Conservation (phyloP, 2,888 invertebrate species). For the Polydrusus pterygomalis region DNA sequence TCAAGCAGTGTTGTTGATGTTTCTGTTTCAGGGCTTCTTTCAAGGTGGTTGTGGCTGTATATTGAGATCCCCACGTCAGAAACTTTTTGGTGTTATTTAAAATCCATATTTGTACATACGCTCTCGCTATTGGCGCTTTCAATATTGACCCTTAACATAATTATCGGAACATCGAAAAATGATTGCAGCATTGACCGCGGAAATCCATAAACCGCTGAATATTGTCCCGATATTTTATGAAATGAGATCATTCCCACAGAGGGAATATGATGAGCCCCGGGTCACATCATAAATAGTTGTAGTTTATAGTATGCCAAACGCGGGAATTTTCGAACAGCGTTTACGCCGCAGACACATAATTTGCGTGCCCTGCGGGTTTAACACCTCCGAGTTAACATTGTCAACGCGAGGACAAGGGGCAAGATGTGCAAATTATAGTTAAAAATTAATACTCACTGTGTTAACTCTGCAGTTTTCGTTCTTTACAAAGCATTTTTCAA, state of each 20-base stretch:
- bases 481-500: no score
- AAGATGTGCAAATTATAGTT: no score
- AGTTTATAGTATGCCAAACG: slow-evolving; percentile 17
- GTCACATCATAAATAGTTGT: slow-evolving; percentile 9
- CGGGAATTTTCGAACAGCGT: slow-evolving; percentile 12
- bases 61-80: no score
- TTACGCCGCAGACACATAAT: slow-evolving; percentile 14
- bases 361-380: slow-evolving; percentile 16
- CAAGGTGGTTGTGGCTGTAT: no score
- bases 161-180: neutral
- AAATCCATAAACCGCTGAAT: slow-evolving; percentile 13
- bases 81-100: no score
- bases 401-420: no score
- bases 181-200: neutral
- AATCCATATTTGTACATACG: no score
- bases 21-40: no score
- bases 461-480: no score
- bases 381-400: neutral
- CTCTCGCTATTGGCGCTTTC: neutral
- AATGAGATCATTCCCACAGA: slow-evolving; percentile 13
- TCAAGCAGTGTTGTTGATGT: no score
- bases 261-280: neutral
- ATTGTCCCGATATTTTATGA: slow-evolving; percentile 23
- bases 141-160: neutral
- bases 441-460: no score